Evolutionary conservation across 2,113 vertebrate species (phyloP).

Genomic region (Asarcornis scutulata): DNA sequence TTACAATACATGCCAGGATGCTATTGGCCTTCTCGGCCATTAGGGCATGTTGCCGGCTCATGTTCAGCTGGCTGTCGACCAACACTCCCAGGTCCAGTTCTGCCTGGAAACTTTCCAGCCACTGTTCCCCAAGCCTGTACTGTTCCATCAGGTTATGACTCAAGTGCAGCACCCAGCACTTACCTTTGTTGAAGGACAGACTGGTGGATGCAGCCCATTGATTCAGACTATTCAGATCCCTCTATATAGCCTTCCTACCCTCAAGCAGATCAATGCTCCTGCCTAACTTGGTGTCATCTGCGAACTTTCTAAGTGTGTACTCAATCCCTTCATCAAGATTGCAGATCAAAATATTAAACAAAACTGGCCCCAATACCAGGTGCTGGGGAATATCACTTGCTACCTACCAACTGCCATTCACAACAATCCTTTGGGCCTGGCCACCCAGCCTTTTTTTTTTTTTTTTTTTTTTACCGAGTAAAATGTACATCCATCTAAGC

Average conservation of each 20-base stretch:
- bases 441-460: not conserved
- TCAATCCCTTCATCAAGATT: not conserved
- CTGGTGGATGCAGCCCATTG: too few relatives aligned
- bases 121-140: too few relatives aligned
- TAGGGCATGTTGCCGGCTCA: too few relatives aligned
- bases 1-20: too few relatives aligned
- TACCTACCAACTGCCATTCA: not conserved
- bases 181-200: too few relatives aligned
- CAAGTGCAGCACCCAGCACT: too few relatives aligned
- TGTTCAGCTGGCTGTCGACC: too few relatives aligned
- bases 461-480: not conserved
- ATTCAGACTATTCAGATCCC: too few relatives aligned
- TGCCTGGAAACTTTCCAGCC: too few relatives aligned
- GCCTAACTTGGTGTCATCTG: not conserved
- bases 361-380: not conserved
- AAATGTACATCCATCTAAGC: not conserved
- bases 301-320: not conserved
- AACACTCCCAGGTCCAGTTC: too few relatives aligned
- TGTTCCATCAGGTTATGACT: too few relatives aligned
- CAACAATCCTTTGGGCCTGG: not conserved
- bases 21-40: too few relatives aligned
- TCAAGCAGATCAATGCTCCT: not conserved
- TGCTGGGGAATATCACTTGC: not conserved
- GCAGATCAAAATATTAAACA: not conserved
- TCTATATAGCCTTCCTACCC: not conserved